Conservation (phyloP, 2,113 vertebrate species). For the Chaetura pelagica region DNA sequence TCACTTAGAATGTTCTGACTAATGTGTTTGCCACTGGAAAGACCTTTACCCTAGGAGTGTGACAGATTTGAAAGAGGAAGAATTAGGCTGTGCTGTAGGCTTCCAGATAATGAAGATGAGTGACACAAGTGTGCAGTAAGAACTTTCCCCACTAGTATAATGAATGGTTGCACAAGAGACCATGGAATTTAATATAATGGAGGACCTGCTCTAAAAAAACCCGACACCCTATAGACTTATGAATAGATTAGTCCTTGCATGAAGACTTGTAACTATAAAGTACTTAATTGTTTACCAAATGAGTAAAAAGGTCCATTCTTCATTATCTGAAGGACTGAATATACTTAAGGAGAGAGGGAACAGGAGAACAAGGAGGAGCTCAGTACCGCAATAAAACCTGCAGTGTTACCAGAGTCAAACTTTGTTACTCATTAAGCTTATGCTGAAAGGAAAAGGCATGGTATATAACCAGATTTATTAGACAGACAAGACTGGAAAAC, state of each 20-base stretch:
- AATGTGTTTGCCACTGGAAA: constrained; percentile 29
- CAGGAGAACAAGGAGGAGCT: background rate
- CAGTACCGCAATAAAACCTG: background rate
- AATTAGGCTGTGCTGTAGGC: background rate
- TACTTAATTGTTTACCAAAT: background rate
- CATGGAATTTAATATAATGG: background rate
- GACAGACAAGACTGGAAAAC: constrained; percentile 38
- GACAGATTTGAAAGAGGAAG: background rate
- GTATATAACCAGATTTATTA: constrained; percentile 41
- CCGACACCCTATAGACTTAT: background rate
- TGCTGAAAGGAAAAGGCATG: constrained; percentile 28
- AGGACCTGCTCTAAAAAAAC: background rate
- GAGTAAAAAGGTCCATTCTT: background rate
- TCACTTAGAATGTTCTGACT: background rate
- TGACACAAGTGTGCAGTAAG: background rate
- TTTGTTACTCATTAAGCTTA: constrained; percentile 66
- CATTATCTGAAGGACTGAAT: background rate
- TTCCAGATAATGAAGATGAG: background rate
- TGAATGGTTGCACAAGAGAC: background rate
- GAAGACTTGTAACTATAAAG: background rate
- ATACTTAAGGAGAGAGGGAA: background rate
- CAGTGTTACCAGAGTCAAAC: constrained; percentile 31
- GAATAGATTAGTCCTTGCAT: background rate
- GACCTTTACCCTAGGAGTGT: constrained; percentile 27
- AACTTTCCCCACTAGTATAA: background rate